Evolutionary conservation across 2,113 vertebrate genomes (phyloP), one percentile per base, ranked within the genome.

Genomic region (Blennius ocellaris): DNA sequence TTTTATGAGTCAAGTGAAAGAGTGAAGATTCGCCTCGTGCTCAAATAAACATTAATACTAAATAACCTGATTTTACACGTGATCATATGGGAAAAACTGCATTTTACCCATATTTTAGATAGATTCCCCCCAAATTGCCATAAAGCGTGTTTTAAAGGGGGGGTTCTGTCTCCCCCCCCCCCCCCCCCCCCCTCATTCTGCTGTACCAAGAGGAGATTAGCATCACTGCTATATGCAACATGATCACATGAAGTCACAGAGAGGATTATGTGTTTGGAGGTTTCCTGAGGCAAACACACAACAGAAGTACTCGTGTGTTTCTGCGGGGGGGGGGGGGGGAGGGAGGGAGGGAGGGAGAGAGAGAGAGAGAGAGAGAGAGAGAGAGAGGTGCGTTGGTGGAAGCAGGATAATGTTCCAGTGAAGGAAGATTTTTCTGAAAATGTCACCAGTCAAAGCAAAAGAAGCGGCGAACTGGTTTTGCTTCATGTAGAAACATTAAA

Each of bases 171-270:
- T n/a, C n/a, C n/a, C n/a, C n/a, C n/a, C n/a, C n/a, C n/a, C n/a
- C n/a, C n/a, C n/a, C n/a, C n/a, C n/a, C n/a, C n/a, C n/a, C n/a
- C n/a, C n/a, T 58, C 45, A 12, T 11, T 8, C 60, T 52, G 73
- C 61, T 67, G 61, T 52, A 66, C 54, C 39, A 41, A 53, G 52
- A 63, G 70, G 14, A 65, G 30, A 84, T 69, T 45, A 39, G n/a
- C 57, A n/a, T n/a, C 45, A 64, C 54, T 49, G 53, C 39, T 8
- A 48, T 38, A 16, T 30, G 51, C 16, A 60, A 41, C 17, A 78
- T 14, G 17, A 69, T 15, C 63, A 55, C 30, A 53, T 50, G 43
- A 45, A 72, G 53, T 64, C 58, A 54, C 61, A 67, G 65, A 69
- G 37, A 49, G 47, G 62, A 77, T 82, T 60, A 69, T 66, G 15